These are phyloP conservation scores for Andrena marginata DNA, from an alignment of 2,888 invertebrate genomes.

Conservation along the genomic window DNA sequence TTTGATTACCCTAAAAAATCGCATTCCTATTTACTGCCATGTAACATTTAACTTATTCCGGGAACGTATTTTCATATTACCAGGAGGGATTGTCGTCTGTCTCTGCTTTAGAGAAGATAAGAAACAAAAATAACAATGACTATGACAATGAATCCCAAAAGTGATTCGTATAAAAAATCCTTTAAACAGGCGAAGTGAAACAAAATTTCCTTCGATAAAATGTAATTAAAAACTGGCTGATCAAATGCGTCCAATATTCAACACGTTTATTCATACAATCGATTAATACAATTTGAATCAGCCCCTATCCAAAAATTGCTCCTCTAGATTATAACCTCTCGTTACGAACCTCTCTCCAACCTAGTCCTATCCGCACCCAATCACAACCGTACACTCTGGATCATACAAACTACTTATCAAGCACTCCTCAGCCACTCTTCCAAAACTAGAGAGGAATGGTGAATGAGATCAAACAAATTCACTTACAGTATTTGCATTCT, in stretches of 20 bases:
- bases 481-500: not conserved
- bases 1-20: too few relatives aligned
- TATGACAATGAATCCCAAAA: too few relatives aligned
- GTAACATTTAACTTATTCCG: too few relatives aligned
- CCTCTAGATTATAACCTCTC: not conserved
- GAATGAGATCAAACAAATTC: not conserved
- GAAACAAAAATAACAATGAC: too few relatives aligned
- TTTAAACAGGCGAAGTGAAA: too few relatives aligned
- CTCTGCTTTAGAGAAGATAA: too few relatives aligned
- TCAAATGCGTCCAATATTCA: not conserved
- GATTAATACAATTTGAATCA: not conserved
- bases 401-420: not conserved
- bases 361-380: not conserved
- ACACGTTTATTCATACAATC: not conserved
- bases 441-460: not conserved
- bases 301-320: not conserved
- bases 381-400: not conserved
- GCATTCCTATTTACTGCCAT: too few relatives aligned
- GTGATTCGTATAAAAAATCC: too few relatives aligned
- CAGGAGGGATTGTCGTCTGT: too few relatives aligned
- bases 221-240: not conserved
- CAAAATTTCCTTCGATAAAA: not conserved
- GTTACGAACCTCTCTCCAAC: constrained; percentile 1
- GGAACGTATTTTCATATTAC: too few relatives aligned
- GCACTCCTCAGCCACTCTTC: not conserved